These are phyloP conservation scores for Atta texana DNA, from an alignment of 1,140 invertebrate genomes.

Conservation along the genomic window DNA sequence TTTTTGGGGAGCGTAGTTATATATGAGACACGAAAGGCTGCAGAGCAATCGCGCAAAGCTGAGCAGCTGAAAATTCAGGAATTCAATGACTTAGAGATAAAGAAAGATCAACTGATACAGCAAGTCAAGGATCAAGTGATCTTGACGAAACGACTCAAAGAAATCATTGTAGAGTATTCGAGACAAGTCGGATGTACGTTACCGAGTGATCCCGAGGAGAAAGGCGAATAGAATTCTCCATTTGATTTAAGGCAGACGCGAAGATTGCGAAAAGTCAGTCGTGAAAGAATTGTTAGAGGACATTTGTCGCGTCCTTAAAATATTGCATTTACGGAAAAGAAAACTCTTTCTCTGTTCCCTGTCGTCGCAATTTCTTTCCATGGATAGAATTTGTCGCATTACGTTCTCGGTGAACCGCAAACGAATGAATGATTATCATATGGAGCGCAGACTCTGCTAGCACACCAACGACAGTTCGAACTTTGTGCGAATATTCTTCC, in stretches of 20 bases:
- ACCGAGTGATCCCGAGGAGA: background rate
- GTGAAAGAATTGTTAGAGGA: background rate
- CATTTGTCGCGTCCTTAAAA: constrained; percentile 1
- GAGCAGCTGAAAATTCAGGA: constrained; percentile 18
- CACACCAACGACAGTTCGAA: background rate
- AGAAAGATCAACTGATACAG: constrained; percentile 26
- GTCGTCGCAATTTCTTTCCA: background rate
- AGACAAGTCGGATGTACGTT: constrained; percentile 11
- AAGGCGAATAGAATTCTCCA: constrained; percentile 13
- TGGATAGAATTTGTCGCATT: constrained; percentile 21
- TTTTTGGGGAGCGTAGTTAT: background rate
- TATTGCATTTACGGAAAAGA: background rate
- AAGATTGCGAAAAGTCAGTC: constrained; percentile 3
- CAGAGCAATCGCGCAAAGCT: background rate
- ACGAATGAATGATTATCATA: background rate
- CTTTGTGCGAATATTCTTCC: constrained; percentile 38
- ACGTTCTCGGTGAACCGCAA: constrained; percentile 31
- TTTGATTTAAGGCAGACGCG: background rate
- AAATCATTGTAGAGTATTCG: constrained; percentile 20
- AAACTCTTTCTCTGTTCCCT: background rate
- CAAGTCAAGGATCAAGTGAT: constrained; percentile 29
- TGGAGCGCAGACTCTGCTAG: background rate
- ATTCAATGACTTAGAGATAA: background rate
- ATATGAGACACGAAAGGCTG: constrained; percentile 14
- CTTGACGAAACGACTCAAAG: constrained; percentile 39